These are phyloP conservation scores for Drepana arcuata DNA, from an alignment of 1,140 invertebrate genomes.

Conservation along the genomic window DNA sequence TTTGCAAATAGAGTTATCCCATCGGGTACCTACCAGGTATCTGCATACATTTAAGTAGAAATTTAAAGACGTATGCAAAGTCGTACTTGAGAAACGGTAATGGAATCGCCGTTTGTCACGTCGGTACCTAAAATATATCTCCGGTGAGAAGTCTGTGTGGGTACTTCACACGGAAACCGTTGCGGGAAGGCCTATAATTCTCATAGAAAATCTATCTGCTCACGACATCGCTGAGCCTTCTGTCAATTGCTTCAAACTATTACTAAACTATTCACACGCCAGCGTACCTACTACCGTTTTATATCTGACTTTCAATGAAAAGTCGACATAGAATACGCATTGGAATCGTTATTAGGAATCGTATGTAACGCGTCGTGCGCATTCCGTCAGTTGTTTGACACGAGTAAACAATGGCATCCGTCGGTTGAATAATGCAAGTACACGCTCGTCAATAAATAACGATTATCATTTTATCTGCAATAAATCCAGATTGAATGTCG, in stretches of 20 bases:
- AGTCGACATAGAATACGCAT: background rate
- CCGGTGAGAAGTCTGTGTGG: no score
- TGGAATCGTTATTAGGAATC: background rate
- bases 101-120: no score
- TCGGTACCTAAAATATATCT: no score
- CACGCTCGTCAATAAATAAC: constrained; percentile 45
- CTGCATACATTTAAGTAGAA: no score
- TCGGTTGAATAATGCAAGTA: constrained; percentile 47
- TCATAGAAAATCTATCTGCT: no score
- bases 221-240: no score
- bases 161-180: no score
- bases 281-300: background rate
- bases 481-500: constrained; percentile 38
- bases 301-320: background rate
- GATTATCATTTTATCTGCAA: constrained; percentile 49
- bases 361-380: constrained; percentile 1
- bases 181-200: no score
- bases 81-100: no score
- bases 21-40: no score
- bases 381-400: constrained; percentile 21
- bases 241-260: background rate
- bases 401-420: constrained; percentile 25
- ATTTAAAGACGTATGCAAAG: no score
- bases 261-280: constrained; percentile 1
- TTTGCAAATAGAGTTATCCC: no score